Base-by-base conservation (phyloP, 2,797 vertebrate species). In the Cyprinodon diabolis region DNA sequence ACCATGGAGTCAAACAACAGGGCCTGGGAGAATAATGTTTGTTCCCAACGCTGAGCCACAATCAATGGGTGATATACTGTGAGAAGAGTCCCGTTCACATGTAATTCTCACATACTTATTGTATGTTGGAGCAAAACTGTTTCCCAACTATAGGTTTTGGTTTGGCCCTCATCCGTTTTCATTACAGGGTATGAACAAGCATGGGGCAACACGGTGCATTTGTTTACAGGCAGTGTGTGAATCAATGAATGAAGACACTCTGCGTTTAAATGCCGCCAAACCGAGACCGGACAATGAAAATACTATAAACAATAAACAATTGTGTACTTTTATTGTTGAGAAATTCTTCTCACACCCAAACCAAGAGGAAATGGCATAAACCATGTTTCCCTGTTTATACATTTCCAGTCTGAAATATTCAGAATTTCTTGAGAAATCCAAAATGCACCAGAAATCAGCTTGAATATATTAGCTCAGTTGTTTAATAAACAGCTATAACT, bases 11-110 rank as follows among this genome's bases (percentile, higher is more conserved):
- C 69, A 80, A 84, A 89, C 85, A 88, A 90, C 80, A 78, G 71
- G 76, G 84, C 88, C 86, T 84, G 90, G 83, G 87, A 91, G 89
- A 90, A 83, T 86, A 86, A 82, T 65, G 85, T 85, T 87, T 88
- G 84, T 88, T 93, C 91, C 90, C 85, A 90, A 83, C 86, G 86
- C 73, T 80, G 75, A 62, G 87, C 76, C 76, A 8, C 67, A 83
- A 78, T 62, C 51, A 48, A 49, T 37, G 45, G 58, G 88, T 92
- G 92, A 94, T 92, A 84, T 89, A 94, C 91, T 89, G 93, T 93
- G 93, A 90, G 92, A 94, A 95, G 81, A 80, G 80, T 72, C 68
- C 52, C 78, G 68, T 74, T 90, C 85, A 86, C 77, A 77, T 83
- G 68, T 78, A 81, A 78, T 86, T 90, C 84, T 90, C 90, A 89